A percentile compares a stretch with the other conserved stretches of the same genome.
These are phyloP conservation scores for Synanthedon myopaeformis DNA, from an alignment of 2,888 invertebrate genomes.

Conservation along the genomic window DNA sequence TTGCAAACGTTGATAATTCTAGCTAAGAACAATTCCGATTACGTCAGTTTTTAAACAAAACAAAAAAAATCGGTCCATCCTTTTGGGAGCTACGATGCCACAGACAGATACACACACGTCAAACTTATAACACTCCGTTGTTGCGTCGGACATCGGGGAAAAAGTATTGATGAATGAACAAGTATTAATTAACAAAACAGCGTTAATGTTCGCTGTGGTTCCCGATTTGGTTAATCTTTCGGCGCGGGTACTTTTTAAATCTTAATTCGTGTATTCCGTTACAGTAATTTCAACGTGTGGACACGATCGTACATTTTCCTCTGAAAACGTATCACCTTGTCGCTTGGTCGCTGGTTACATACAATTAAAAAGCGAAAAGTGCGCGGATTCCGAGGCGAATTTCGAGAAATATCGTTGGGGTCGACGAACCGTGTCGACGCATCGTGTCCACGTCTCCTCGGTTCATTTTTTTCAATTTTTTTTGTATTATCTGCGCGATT, in stretches of 20 bases:
- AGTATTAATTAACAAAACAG: no score
- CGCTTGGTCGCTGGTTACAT: slow-evolving; percentile 54
- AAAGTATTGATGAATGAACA: no score
- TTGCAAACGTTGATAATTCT: no score
- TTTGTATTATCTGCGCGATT: slow-evolving; percentile 43
- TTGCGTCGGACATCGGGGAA: no score
- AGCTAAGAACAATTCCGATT: no score
- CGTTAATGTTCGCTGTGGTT: no score
- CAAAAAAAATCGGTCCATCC: no score
- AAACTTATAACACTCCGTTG: no score
- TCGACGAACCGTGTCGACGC: slow-evolving; percentile 62
- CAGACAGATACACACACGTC: no score
- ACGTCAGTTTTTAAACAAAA: no score
- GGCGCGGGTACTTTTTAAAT: slow-evolving; percentile 40
- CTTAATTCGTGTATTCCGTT: slow-evolving; percentile 56
- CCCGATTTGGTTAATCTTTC: slow-evolving; percentile 26
- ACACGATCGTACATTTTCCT: slow-evolving; percentile 45
- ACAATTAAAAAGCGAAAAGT: slow-evolving; percentile 69
- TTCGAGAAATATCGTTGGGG: slow-evolving; percentile 68
- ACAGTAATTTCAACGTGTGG: slow-evolving; percentile 48
- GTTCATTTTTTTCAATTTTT: slow-evolving; percentile 46
- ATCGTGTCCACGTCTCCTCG: slow-evolving; percentile 57
- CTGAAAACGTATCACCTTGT: slow-evolving; percentile 63
- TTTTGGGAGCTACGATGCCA: no score
- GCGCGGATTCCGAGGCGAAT: slow-evolving; percentile 60